These are phyloP conservation scores for Thecophora atra DNA, from an alignment of 2,888 invertebrate species.

Conservation along the genomic window DNA sequence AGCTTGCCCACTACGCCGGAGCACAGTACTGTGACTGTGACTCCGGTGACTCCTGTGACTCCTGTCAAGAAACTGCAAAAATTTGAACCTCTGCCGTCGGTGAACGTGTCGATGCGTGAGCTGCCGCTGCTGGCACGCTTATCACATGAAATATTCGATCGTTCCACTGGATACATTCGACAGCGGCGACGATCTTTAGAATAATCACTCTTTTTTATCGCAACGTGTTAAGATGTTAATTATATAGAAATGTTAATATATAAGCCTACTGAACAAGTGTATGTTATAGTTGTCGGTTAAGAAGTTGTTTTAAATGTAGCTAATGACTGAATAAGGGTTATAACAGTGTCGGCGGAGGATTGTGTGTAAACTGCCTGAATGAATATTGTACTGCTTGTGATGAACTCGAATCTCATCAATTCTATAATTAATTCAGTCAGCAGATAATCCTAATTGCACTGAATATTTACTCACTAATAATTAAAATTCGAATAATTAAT, in stretches of 20 bases:
- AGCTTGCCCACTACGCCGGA: conserved; percentile 64
- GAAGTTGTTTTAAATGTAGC: too few relatives aligned
- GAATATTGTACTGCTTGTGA: neutral
- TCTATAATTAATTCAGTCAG: neutral
- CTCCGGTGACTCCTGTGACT: too few relatives aligned
- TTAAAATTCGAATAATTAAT: neutral
- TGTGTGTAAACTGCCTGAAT: neutral
- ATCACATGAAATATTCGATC: conserved; percentile 57
- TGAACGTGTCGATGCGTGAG: conserved; percentile 66
- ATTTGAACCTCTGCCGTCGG: conserved; percentile 63
- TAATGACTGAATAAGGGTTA: neutral
- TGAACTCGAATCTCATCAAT: neutral
- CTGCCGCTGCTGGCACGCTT: conserved; percentile 63
- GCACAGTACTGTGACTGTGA: conserved; percentile 45
- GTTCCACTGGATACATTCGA: conserved; percentile 37
- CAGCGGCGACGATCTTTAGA: conserved; percentile 49
- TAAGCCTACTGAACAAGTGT: too few relatives aligned
- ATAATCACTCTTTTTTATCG: neutral
- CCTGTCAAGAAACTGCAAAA: conserved; percentile 63
- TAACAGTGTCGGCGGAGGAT: neutral
- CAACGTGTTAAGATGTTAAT: neutral
- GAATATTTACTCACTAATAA: too few relatives aligned
- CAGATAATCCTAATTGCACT: neutral
- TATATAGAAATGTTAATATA: neutral
- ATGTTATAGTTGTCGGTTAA: too few relatives aligned